phyloP scores from a whole-genome alignment of 2,113 vertebrate genomes.

The Chrysochloris asiatica region DNA sequence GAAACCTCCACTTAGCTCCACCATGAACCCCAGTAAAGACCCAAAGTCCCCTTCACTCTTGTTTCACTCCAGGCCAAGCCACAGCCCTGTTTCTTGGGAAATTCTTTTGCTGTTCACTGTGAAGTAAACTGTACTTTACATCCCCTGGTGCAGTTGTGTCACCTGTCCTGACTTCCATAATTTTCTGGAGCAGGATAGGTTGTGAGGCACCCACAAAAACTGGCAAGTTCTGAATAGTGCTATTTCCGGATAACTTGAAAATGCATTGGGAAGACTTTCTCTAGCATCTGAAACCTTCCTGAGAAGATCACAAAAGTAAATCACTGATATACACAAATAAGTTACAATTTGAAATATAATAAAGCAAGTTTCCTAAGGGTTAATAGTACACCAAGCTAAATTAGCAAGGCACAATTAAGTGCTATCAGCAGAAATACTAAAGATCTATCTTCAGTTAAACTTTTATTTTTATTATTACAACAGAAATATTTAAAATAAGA shows the following conservation, averaged over 20 bases:
- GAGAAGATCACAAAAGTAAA: background rate
- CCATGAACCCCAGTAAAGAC: background rate
- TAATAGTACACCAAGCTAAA: background rate
- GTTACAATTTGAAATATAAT: background rate
- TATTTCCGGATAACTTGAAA: conserved; percentile 3
- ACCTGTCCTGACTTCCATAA: background rate
- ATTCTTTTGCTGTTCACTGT: background rate
- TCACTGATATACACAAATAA: background rate
- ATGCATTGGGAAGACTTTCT: background rate
- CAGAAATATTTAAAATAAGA: conserved; percentile 12
- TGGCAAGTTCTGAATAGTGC: background rate
- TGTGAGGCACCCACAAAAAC: background rate
- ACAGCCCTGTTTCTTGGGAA: background rate
- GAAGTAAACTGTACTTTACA: background rate
- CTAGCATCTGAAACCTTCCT: background rate
- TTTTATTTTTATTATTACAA: conserved; percentile 12
- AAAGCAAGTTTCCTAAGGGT: background rate
- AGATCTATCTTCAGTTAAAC: background rate
- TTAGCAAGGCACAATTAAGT: background rate
- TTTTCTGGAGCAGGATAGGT: background rate
- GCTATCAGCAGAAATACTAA: background rate
- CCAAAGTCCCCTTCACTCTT: background rate
- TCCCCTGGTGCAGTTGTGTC: background rate
- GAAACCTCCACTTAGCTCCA: background rate
- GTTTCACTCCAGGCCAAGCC: background rate